These are phyloP conservation scores for Clarias laeviceps DNA, from an alignment of 2,797 vertebrate species.

Conservation along the genomic window DNA sequence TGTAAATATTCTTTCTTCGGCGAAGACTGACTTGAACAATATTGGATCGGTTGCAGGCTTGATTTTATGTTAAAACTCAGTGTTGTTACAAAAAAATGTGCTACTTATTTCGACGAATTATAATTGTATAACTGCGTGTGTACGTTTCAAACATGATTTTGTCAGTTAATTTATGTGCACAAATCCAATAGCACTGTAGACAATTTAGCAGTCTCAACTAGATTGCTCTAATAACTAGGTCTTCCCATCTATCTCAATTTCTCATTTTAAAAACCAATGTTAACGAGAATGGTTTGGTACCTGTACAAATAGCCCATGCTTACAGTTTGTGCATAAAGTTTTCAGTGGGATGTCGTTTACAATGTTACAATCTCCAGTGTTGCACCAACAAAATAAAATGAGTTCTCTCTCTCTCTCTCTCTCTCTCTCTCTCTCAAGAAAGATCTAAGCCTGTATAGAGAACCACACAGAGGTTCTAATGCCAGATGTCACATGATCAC, in stretches of 20 bases:
- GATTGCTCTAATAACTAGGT: neutral
- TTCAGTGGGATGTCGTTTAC: neutral
- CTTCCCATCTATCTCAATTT: neutral
- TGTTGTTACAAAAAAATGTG: neutral
- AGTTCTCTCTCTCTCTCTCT: neutral
- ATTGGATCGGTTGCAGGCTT: neutral
- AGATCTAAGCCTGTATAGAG: constrained; percentile 83
- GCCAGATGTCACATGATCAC: constrained; percentile 89
- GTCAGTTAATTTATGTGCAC: neutral
- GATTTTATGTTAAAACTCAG: too few relatives aligned
- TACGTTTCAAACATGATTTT: neutral
- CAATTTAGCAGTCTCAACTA: neutral
- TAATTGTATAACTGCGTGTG: neutral
- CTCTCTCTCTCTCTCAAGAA: constrained; percentile 38
- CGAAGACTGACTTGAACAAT: neutral
- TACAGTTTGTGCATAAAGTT: neutral
- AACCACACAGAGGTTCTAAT: constrained; percentile 73
- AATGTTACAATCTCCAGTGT: neutral
- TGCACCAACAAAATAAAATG: neutral
- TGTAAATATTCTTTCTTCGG: neutral
- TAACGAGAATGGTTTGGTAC: neutral
- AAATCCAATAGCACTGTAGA: neutral
- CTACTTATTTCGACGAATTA: neutral
- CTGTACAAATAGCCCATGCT: neutral
- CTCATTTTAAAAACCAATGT: neutral